Evolutionary conservation across 64 coral and sea anemone species (phyloP), one percentile per base, ranked within the genome.

Genomic region (Porites australiensis): DNA sequence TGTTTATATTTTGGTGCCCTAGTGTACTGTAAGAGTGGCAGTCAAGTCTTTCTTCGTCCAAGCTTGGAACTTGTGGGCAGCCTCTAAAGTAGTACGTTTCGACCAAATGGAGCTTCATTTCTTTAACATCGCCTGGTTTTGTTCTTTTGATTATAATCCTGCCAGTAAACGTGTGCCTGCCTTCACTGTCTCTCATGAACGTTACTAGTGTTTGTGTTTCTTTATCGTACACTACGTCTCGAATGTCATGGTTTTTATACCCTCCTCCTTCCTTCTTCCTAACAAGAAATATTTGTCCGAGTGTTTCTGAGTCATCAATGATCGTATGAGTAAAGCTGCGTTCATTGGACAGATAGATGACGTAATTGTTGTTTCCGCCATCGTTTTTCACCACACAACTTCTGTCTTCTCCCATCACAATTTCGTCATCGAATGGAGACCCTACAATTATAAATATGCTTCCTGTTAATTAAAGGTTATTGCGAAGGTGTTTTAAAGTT

Each of bases 381-480:
- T 63, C 72, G 44, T 74, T 46, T 16, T 74, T 74, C 0, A 74
- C 72, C 10, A 23, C 72, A 74, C 19, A 74, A 10, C 11, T 20
- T 74, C 16, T 63, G 60, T 63, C 60, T 63, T 63, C 60, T 63
- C 60, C 60, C 60, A 63, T 63, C 60, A 63, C 19, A 74, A 74
- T 46, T 74, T 16, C 72, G 72, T 74, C 72, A 74, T 74, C 72
- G 44, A 74, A 74, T 74, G 72, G 72, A 74, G 72, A 16, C 44
- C 72, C 72, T 74, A 12, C 8, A 74, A 74, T 1, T 23, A 16
- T 63, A 63, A 16, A 63, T 12, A 63, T 12, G 16, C 8, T 63
- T 63, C 8, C 60, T 12, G 8, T 63, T 63, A 63, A 63, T 16
- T 1, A 16, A 63, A 37, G 27, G 27, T 37, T 37, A 37, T 37